Conservation (phyloP, 2,888 invertebrate species). For the Eupsilia transversa region DNA sequence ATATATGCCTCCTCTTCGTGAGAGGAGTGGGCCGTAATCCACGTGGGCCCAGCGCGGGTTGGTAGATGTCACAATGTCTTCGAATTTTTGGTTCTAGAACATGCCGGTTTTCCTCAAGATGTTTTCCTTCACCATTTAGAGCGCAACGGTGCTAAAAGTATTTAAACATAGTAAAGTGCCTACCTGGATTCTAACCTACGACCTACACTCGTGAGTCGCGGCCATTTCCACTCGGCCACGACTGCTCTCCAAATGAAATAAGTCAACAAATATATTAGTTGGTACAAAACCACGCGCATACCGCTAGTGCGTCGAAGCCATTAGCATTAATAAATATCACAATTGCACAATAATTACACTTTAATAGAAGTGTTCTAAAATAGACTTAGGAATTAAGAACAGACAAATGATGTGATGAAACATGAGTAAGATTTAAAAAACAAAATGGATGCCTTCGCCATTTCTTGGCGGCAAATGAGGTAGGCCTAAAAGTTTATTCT, state of each 20-base stretch:
- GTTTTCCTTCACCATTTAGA: neutral
- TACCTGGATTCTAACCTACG: too few relatives aligned
- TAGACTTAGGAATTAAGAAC: neutral
- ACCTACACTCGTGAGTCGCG: neutral
- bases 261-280: neutral
- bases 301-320: conserved; percentile 16
- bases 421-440: neutral
- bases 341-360: conserved; percentile 25
- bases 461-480: too few relatives aligned
- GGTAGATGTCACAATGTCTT: neutral
- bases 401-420: neutral
- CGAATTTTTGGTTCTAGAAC: neutral
- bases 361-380: conserved; percentile 15
- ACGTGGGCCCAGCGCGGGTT: neutral
- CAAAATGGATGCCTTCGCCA: neutral
- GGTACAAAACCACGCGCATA: neutral
- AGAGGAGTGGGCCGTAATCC: neutral
- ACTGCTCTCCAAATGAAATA: neutral
- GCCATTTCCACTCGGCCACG: neutral
- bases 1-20: neutral
- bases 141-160: too few relatives aligned
- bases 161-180: neutral
- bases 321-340: conserved; percentile 34
- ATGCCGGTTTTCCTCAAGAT: too few relatives aligned
- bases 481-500: neutral